These are phyloP conservation scores for Rhagoletis pomonella DNA, from an alignment of 1,140 invertebrate species.

Conservation along the genomic window DNA sequence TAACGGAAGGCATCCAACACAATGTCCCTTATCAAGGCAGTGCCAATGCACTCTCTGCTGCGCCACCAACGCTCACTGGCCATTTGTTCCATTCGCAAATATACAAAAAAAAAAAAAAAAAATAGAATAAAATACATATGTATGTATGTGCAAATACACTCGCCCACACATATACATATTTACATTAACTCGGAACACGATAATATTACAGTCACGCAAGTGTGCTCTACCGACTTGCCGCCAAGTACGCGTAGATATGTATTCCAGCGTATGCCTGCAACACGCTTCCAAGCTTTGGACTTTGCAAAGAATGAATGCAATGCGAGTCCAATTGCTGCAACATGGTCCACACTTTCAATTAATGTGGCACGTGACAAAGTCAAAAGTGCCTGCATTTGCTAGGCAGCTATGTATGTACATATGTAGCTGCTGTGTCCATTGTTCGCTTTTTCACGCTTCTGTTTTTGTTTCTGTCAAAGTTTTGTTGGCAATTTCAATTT, in stretches of 20 bases:
- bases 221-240: background rate
- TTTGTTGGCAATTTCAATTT: conserved; percentile 22
- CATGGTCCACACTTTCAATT: conserved; percentile 52
- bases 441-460: conserved; percentile 18
- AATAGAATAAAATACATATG: background rate
- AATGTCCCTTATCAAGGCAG: background rate
- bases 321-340: conserved; percentile 40
- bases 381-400: conserved; percentile 51
- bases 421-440: background rate
- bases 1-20: background rate
- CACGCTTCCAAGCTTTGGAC: conserved; percentile 23
- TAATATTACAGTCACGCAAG: conserved; percentile 37
- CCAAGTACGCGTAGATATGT: background rate
- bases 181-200: background rate
- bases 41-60: background rate
- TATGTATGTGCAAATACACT: background rate
- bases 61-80: background rate
- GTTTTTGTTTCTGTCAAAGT: background rate
- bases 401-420: background rate
- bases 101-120: no score
- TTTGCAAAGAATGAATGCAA: conserved; percentile 15
- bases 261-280: background rate
- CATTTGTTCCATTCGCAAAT: background rate
- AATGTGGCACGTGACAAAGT: conserved; percentile 54
- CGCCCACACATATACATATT: background rate